Evolutionary conservation across 2,797 vertebrate genomes (phyloP).

Genomic region (Australoheros facetus): DNA sequence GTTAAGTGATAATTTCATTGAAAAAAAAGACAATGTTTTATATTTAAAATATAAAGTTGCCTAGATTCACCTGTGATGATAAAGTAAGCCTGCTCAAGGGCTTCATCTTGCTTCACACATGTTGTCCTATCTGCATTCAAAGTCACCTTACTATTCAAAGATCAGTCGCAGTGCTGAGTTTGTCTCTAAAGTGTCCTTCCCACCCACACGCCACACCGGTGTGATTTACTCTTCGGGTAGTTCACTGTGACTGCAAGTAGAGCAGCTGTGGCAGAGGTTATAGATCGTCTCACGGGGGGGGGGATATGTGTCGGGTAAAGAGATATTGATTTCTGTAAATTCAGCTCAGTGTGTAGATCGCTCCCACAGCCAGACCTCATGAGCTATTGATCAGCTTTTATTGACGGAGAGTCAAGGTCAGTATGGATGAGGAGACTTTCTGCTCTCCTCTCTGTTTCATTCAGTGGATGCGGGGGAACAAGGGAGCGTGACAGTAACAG

Average conservation of each 20-base stretch:
- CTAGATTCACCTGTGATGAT: background rate
- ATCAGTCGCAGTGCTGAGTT: conserved; percentile 43
- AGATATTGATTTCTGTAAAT: conserved; percentile 76
- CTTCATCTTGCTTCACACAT: background rate
- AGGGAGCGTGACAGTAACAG: background rate
- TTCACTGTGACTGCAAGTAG: conserved; percentile 60
- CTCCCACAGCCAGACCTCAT: conserved; percentile 56
- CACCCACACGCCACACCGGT: conserved; percentile 44
- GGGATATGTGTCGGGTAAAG: conserved; percentile 54
- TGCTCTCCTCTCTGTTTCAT: conserved; percentile 40
- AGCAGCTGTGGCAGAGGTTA: conserved; percentile 72
- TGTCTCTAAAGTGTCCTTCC: conserved; percentile 43
- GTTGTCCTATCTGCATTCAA: conserved; percentile 36
- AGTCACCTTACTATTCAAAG: conserved; percentile 65
- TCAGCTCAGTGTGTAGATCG: conserved; percentile 68
- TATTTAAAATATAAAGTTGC: background rate
- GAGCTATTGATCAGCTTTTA: conserved; percentile 74
- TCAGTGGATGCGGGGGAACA: background rate
- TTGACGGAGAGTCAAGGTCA: conserved; percentile 75
- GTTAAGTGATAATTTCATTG: background rate
- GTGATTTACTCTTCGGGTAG: conserved; percentile 51
- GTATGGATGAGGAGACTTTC: conserved; percentile 58
- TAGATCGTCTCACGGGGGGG: conserved; percentile 49
- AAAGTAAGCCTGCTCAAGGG: background rate
- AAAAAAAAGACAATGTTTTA: background rate